Conservation (phyloP, 2,113 vertebrate genomes). For the Ochotona curzoniae region DNA sequence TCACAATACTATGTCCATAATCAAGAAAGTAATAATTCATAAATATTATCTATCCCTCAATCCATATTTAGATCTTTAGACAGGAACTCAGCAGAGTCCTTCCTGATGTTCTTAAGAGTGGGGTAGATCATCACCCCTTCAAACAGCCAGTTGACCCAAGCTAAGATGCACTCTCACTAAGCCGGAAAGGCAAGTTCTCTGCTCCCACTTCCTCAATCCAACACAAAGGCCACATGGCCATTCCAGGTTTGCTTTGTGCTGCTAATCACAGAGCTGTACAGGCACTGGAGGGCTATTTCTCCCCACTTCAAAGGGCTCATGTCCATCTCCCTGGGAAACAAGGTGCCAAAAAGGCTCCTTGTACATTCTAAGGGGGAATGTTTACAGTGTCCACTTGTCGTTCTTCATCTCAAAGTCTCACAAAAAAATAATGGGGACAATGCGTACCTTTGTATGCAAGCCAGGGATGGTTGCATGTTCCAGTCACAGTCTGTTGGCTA, state of each 20-base stretch:
- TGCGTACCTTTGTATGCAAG: conserved; percentile 58
- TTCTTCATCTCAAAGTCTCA: conserved; percentile 65
- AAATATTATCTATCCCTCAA: neutral
- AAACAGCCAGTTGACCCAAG: conserved; percentile 24
- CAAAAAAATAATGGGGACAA: conserved; percentile 7
- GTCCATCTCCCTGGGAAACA: conserved; percentile 30
- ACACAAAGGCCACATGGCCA: conserved; percentile 6
- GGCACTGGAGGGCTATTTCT: neutral
- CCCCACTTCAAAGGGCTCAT: conserved; percentile 6
- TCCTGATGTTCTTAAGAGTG: neutral
- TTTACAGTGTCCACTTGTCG: conserved; percentile 18
- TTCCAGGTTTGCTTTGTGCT: neutral
- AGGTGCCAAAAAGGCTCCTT: conserved; percentile 39
- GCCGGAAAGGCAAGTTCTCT: conserved; percentile 15
- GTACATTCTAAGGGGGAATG: conserved; percentile 50
- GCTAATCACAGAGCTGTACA: conserved; percentile 17
- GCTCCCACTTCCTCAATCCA: neutral
- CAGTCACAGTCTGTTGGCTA: conserved; percentile 71
- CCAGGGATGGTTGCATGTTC: conserved; percentile 71
- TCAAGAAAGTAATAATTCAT: conserved; percentile 8
- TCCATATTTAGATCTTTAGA: conserved; percentile 44
- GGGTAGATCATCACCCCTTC: too few relatives aligned
- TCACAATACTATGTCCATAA: neutral
- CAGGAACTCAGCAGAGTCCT: conserved; percentile 24
- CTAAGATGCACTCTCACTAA: neutral